phyloP scores from a whole-genome alignment of 2,797 vertebrate genomes.

The Pipistrellus kuhlii region DNA sequence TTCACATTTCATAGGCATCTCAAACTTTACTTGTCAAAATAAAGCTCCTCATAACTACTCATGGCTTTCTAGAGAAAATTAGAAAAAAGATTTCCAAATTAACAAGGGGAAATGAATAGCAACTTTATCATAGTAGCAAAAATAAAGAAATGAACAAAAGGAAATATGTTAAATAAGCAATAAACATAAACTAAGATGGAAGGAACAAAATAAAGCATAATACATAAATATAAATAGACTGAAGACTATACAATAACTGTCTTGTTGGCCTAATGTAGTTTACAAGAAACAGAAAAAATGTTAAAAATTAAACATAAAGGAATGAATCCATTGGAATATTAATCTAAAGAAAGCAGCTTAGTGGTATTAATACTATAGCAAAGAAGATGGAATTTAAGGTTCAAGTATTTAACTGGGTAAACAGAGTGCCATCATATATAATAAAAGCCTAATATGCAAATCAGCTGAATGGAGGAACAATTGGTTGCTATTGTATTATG shows the following conservation, averaged over 20 bases:
- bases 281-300: not conserved
- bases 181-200: not conserved
- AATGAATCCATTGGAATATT: not conserved
- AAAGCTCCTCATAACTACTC: not conserved
- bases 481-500: too few species aligned
- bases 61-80: not conserved
- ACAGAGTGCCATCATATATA: not conserved
- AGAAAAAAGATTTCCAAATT: not conserved
- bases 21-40: not conserved
- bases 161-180: not conserved
- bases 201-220: conserved; percentile 1
- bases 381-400: not conserved
- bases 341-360: not conserved
- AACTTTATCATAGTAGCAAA: not conserved
- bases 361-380: not conserved
- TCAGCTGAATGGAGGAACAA: too few species aligned
- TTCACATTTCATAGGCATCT: not conserved
- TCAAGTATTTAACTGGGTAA: not conserved
- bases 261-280: not conserved
- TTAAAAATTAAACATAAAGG: not conserved
- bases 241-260: not conserved
- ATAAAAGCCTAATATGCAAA: too few species aligned
- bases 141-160: not conserved
- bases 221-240: not conserved
- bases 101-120: not conserved